These are phyloP conservation scores for Dione juno DNA, from an alignment of 2,888 invertebrate genomes.

Conservation along the genomic window DNA sequence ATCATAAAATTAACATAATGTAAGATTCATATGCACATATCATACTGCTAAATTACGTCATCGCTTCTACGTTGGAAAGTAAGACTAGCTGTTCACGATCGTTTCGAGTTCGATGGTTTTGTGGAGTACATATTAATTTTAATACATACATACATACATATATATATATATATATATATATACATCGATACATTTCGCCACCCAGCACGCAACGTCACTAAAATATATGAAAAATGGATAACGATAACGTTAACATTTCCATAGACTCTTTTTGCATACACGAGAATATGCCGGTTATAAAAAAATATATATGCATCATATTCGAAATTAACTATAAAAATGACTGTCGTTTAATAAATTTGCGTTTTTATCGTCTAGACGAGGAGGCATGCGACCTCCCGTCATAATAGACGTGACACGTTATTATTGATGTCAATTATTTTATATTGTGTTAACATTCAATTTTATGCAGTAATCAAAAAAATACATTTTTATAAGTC, in stretches of 20 bases:
- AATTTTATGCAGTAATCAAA: not conserved
- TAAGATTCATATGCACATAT: not conserved
- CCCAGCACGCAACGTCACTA: no score
- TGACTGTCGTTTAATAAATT: conserved; percentile 23
- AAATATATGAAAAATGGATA: no score
- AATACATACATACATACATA: no score
- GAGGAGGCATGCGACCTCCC: conserved; percentile 25
- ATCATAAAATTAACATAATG: conserved; percentile 10
- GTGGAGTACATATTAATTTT: no score
- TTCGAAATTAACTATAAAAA: conserved; percentile 27
- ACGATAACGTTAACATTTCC: no score
- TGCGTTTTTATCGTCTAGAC: conserved; percentile 29
- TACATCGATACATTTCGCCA: no score
- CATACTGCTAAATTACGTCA: not conserved
- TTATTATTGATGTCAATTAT: conserved; percentile 22
- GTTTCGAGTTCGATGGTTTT: not conserved
- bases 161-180: no score
- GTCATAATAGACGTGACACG: conserved; percentile 10
- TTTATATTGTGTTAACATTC: conserved; percentile 1
- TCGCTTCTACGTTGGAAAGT: not conserved
- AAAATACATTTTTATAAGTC: no score
- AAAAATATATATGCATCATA: conserved; percentile 7
- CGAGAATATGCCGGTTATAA: no score
- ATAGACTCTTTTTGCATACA: no score
- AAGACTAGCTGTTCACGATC: not conserved